Evolutionary conservation across 2,888 invertebrate genomes (phyloP), one percentile per base, ranked within the genome.

Genomic region (Achlya flavicornis): DNA sequence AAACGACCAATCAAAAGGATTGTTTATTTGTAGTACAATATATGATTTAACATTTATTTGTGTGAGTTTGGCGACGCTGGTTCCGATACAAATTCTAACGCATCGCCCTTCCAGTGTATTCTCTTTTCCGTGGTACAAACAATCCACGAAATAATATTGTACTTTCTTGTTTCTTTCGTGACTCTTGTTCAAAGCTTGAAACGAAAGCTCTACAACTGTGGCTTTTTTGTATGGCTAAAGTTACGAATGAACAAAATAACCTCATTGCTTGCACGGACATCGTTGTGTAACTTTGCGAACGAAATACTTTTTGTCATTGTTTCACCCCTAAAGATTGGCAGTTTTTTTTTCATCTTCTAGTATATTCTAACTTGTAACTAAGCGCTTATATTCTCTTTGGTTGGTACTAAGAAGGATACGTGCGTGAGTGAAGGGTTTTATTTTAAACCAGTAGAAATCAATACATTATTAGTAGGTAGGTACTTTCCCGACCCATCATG

Each of bases 191-290:
- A 38, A 38, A 7, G 38, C 10, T 1, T 26, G 26, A 26, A 10
- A 38, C 48, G 7, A 48, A 43, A 43, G 43, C 43, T 43, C 14
- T 43, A 38, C 38, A n/a, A n/a, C n/a, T n/a, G n/a, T n/a, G n/a
- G n/a, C n/a, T n/a, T n/a, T 10, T 38, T 38, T 38, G 38, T 38
- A 43, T 43, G 43, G 4, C 12, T 4, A 43, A 43, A 41, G 14
- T 43, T 43, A 43, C 43, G 43, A 14, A 43, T 14, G 43, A 43
- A 43, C 43, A 14, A 43, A 43, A 43, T 43, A 4, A 46, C 12
- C 58, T 58, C n/a, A n/a, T n/a, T 14, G n/a, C 35, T 58, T 10
- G 58, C 58, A 35, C 35, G 35, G n/a, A n/a, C 46, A n/a, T 46
- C n/a, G 46, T 46, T 46, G 7, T 46, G n/a, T 46, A 46, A 46